Evolutionary conservation across 2,113 vertebrate species (phyloP).

Genomic region (Myocastor coypus): DNA sequence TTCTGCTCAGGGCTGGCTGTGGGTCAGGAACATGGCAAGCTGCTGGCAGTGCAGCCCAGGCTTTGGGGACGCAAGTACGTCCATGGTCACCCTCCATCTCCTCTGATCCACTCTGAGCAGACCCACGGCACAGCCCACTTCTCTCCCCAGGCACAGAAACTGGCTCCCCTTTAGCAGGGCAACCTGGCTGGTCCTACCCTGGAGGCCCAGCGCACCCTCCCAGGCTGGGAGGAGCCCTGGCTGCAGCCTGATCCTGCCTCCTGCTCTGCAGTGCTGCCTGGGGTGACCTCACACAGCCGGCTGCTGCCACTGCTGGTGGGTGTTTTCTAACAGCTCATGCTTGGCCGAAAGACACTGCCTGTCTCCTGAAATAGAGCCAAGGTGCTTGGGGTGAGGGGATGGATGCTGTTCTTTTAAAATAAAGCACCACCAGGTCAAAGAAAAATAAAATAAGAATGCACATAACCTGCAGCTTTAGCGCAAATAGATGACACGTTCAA

Average conservation of each 20-base stretch:
- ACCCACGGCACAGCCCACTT: rapidly evolving
- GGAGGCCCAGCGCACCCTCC: rapidly evolving
- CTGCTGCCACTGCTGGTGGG: neutral
- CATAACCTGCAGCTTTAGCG: neutral
- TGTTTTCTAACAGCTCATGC: conserved; percentile 5
- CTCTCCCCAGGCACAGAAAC: neutral
- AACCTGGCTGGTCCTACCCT: neutral
- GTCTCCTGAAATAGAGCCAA: conserved; percentile 26
- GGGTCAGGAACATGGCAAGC: rapidly evolving
- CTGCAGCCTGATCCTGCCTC: neutral
- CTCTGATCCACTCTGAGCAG: neutral
- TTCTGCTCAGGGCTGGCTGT: neutral
- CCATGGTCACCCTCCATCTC: rapidly evolving
- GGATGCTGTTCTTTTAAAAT: neutral
- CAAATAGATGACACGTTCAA: neutral
- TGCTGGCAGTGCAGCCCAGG: neutral
- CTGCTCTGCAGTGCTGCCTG: conserved; percentile 19
- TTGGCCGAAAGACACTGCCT: neutral
- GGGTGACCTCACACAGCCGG: conserved; percentile 49
- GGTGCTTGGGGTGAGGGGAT: neutral
- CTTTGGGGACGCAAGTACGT: rapidly evolving
- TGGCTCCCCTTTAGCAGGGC: neutral
- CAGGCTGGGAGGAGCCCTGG: neutral
- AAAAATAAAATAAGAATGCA: neutral
- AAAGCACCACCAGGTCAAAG: neutral